Evolutionary conservation across 92 coral and sea anemone species (phyloP), one percentile per base, ranked within the genome.

Genomic region (Phenganax marumi): DNA sequence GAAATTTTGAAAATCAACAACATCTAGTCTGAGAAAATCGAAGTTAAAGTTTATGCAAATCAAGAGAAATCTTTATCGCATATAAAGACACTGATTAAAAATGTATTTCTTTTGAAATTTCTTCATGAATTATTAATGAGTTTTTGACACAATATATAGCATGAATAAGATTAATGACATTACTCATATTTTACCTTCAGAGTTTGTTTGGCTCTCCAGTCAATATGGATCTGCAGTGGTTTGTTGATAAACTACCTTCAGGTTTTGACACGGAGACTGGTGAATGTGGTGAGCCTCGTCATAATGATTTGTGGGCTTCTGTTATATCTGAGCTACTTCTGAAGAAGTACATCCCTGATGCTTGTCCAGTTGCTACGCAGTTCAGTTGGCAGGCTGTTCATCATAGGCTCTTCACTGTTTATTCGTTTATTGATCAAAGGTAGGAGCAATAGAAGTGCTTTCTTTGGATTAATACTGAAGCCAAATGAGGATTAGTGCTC

Each of bases 321-420:
- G 78, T 96, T 14, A 81, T 92, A 50, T 92, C 93, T 58, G 93
- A 97, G 18, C 87, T 96, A 17, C 91, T 96, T 33, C 87, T 92
- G 79, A 90, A 92, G 88, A 86, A 85, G 80, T 87, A 96, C 68
- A 77, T 96, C 11, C 99, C 99, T 48, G 91, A 82, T 51, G 85
- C 91, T 3, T 92, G 96, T 68, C 97, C 96, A 0, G 87, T 97
- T 8, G 99, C 99, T 43, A 72, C 91, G 25, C 99, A 96, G 87
- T 96, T 84, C 77, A 88, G 99, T 85, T 96, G 99, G 99, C 99
- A 97, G 9, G 93, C 91, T 23, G 96, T 96, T 70, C 86, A 89
- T 72, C 91, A 86, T 64, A 91, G 99, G 58, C 89, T 96, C 68
- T 74, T 96, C 84, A 90, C 89, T 60, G 99, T 96, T 14, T 96